Conservation (phyloP, 2,113 vertebrate genomes). For the Scatophagus argus region DNA sequence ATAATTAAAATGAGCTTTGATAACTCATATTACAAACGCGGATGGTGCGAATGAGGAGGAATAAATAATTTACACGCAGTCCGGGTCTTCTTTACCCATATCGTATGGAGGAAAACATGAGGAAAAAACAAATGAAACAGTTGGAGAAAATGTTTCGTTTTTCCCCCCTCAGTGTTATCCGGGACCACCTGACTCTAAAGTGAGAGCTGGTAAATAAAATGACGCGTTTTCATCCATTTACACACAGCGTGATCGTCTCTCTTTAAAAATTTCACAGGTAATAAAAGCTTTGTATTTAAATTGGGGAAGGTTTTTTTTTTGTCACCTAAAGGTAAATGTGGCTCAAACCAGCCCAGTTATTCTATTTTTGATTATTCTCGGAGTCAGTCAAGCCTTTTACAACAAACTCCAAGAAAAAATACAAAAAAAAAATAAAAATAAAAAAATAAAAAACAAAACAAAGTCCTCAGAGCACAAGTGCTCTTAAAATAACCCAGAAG, state of each 20-base stretch:
- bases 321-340: constrained; percentile 10
- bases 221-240: constrained; percentile 60
- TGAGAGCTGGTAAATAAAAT: constrained; percentile 14
- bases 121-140: constrained; percentile 20
- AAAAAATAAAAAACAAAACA: constrained; percentile 4
- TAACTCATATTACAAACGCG: constrained; percentile 98
- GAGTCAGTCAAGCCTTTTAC: constrained; percentile 7
- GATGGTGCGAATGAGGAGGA: constrained; percentile 89
- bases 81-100: constrained; percentile 73
- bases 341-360: neutral
- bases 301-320: constrained; percentile 21
- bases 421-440: constrained; percentile 3
- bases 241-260: constrained; percentile 62
- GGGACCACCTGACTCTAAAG: neutral
- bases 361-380: neutral
- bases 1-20: constrained; percentile 97
- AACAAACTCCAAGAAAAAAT: neutral
- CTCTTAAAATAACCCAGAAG: neutral
- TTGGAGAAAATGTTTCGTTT: neutral
- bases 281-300: constrained; percentile 81
- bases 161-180: neutral
- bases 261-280: constrained; percentile 43
- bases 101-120: constrained; percentile 63
- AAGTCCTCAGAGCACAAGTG: constrained; percentile 9
- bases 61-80: constrained; percentile 93